Evolutionary conservation across 2,797 vertebrate genomes (phyloP).

Genomic region (Hyperoplus immaculatus): DNA sequence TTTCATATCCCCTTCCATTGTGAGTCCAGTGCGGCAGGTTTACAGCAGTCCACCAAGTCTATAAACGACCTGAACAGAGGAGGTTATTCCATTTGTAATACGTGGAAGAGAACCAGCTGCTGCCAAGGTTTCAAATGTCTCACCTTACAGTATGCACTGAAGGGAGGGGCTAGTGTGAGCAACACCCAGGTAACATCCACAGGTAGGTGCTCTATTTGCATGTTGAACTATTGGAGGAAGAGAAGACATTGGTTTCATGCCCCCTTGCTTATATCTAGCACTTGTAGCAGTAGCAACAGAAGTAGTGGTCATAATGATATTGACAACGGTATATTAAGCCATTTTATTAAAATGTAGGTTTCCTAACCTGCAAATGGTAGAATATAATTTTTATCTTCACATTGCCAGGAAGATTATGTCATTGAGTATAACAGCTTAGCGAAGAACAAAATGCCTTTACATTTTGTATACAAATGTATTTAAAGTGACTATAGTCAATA

Average conservation of each 20-base stretch:
- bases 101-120: conserved; percentile 28
- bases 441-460: not conserved
- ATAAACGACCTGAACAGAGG: conserved; percentile 7
- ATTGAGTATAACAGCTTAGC: no score
- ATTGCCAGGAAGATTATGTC: not conserved
- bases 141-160: conserved; percentile 55
- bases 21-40: conserved; percentile 15
- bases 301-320: not conserved
- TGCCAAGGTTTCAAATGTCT: conserved; percentile 54
- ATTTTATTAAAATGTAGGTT: not conserved
- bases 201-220: conserved; percentile 61
- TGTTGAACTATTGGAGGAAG: conserved; percentile 55
- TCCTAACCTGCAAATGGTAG: not conserved
- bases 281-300: no score
- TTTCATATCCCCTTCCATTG: conserved; percentile 57
- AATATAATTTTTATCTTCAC: not conserved
- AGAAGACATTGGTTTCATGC: conserved; percentile 17
- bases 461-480: not conserved
- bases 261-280: not conserved
- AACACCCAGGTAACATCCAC: conserved; percentile 52
- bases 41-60: conserved; percentile 23
- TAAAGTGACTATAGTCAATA: not conserved
- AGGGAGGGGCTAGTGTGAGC: conserved; percentile 65
- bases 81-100: conserved; percentile 54
- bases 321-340: not conserved